Conservation (phyloP, 2,888 invertebrate genomes). For the Megastigmus dorsalis region DNA sequence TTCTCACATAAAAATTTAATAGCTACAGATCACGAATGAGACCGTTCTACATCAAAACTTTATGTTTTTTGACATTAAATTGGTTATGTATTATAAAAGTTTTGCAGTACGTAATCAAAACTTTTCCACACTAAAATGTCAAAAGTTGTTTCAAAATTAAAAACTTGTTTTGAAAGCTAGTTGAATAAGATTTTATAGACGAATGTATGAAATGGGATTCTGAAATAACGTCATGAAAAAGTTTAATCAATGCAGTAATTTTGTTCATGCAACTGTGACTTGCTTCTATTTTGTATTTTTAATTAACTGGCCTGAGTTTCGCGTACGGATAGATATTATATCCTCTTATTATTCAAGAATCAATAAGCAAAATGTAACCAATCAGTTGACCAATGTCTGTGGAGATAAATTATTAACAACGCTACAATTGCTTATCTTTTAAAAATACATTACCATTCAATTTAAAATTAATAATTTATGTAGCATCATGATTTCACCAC, state of each 20-base stretch:
- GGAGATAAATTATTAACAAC: too few relatives aligned
- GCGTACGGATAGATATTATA: too few relatives aligned
- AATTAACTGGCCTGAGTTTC: too few relatives aligned
- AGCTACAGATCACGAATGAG: slow-evolving; percentile 56
- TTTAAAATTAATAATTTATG: too few relatives aligned
- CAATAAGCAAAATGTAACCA: too few relatives aligned
- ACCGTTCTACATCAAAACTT: slow-evolving; percentile 56
- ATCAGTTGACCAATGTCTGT: too few relatives aligned
- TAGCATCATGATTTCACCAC: too few relatives aligned
- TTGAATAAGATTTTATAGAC: slow-evolving; percentile 53
- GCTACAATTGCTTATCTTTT: too few relatives aligned
- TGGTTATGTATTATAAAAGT: slow-evolving; percentile 57
- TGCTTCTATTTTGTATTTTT: slow-evolving; percentile 10
- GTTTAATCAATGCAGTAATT: slow-evolving; percentile 42
- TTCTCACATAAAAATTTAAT: slow-evolving; percentile 56
- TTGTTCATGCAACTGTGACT: slow-evolving; percentile 19
- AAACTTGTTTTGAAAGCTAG: slow-evolving; percentile 54
- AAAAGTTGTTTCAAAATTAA: slow-evolving; percentile 56
- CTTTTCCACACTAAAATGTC: slow-evolving; percentile 52
- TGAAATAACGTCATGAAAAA: slow-evolving; percentile 47
- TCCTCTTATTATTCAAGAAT: too few relatives aligned
- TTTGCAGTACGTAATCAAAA: slow-evolving; percentile 54
- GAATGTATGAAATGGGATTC: slow-evolving; percentile 43
- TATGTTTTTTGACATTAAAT: slow-evolving; percentile 56
- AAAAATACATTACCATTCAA: too few relatives aligned